Base-by-base conservation (phyloP, 2,113 vertebrate species). In the Mus pahari region DNA sequence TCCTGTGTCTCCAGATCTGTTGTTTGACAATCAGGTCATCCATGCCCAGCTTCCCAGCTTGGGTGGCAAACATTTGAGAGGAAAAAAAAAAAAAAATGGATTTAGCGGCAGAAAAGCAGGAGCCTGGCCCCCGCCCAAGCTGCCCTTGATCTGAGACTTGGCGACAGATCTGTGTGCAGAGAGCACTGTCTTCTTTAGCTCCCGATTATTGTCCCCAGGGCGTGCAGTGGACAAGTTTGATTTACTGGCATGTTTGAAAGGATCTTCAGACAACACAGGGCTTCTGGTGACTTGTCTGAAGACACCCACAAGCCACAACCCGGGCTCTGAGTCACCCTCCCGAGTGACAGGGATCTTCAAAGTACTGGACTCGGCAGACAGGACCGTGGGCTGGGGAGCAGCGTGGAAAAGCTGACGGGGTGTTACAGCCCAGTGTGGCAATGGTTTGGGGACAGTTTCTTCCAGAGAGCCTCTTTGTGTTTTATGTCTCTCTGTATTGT, bases 181-280 rank as follows among this genome's bases (percentile, higher is more conserved):
- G 97, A 94, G 13, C 2, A 68, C 97, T 96, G 50, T 75, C 98
- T 92, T 94, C 98, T 92, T 53, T 97, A 96, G 95, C 79, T 94
- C 97, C 97, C 93, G 94, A 73, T 97, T 93, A 75, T 97, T 97
- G 95, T 98, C 96, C 97, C 98, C 98, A 96, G 74, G 82, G 81
- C 33, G 90, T 94, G 74, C 97, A 94, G 96, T 89, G 95, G 97
- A 86, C 81, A 96, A 98, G 97, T 96, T 94, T 98, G 98, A 98
- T 98, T 98, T 98, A 98, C 97, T 96, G 98, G 97, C 95, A 95
- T 86, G 97, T 98, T 98, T 98, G 98, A 98, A 98, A 97, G 97
- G 97, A 96, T 97, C 97, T 98, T 79, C 90, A 97, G 96, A 98
- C 98, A 97, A 98, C 96, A 95, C 91, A 31, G 83, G 84, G 96